Percentiles rank a stretch among this genome's conserved stretches.
These are phyloP conservation scores for Stomatorhinus ivindoensis DNA, from an alignment of 2,113 vertebrate species.

Conservation along the genomic window DNA sequence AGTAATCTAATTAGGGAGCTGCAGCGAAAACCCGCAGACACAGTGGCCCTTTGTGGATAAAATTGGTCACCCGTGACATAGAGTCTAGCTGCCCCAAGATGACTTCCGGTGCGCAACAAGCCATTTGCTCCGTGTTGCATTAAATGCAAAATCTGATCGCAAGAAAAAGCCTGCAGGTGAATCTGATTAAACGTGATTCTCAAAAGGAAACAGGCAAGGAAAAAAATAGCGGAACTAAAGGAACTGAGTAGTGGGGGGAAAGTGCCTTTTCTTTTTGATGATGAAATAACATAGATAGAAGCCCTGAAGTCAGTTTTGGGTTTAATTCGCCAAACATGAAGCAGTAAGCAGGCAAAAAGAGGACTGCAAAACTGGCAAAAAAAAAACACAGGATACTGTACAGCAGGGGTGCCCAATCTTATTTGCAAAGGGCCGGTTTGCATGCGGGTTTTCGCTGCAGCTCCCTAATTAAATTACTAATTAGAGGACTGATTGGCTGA, in stretches of 20 bases:
- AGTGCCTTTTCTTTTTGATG: neutral
- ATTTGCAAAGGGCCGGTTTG: too few species aligned
- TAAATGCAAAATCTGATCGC: neutral
- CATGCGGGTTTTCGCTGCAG: too few species aligned
- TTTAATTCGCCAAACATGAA: neutral
- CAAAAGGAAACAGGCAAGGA: neutral
- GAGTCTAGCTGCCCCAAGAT: neutral
- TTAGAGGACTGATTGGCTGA: too few species aligned
- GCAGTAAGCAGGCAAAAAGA: neutral
- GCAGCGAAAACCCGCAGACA: too few species aligned
- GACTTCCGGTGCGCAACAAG: neutral
- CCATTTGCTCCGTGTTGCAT: neutral
- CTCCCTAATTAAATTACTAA: too few species aligned
- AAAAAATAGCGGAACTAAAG: neutral
- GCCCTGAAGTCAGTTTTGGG: constrained; percentile 12
- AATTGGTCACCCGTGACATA: too few species aligned
- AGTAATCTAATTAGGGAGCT: too few species aligned
- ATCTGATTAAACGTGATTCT: neutral
- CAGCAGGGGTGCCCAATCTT: too few species aligned
- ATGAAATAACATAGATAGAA: constrained; percentile 17
- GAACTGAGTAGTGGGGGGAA: neutral
- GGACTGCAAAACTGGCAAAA: neutral
- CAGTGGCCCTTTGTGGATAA: too few species aligned
- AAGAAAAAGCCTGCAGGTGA: neutral
- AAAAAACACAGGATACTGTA: neutral